phyloP scores from a whole-genome alignment of 2,113 vertebrate species.

The Caranx melampygus region DNA sequence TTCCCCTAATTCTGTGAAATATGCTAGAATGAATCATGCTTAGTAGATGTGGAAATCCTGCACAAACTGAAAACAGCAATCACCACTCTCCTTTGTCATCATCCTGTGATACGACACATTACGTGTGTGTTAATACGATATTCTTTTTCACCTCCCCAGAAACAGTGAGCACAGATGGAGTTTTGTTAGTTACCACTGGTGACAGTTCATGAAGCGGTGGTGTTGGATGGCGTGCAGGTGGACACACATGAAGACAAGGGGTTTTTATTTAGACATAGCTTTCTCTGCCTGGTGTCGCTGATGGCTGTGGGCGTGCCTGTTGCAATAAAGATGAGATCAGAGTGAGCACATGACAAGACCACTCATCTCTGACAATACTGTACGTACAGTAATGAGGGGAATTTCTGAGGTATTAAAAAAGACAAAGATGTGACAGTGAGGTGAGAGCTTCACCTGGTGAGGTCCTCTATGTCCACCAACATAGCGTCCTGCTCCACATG shows the following conservation, averaged over 20 bases:
- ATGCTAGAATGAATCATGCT: slow-evolving; percentile 15
- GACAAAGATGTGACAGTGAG: neutral
- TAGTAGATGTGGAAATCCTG: slow-evolving; percentile 36
- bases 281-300: slow-evolving; percentile 95
- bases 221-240: slow-evolving; percentile 42
- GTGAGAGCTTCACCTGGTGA: slow-evolving; percentile 90
- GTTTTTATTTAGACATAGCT: slow-evolving; percentile 88
- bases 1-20: slow-evolving; percentile 41
- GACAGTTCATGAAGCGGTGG: slow-evolving; percentile 47
- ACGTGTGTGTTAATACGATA: slow-evolving; percentile 37
- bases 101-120: slow-evolving; percentile 22
- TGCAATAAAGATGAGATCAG: slow-evolving; percentile 25
- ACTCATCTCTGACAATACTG: neutral
- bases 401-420: too few relatives aligned
- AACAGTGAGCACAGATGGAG: slow-evolving; percentile 57
- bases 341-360: neutral
- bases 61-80: slow-evolving; percentile 9
- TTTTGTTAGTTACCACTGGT: slow-evolving; percentile 49
- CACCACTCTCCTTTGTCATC: slow-evolving; percentile 13
- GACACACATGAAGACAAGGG: slow-evolving; percentile 22
- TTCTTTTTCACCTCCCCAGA: slow-evolving; percentile 32
- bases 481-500: slow-evolving; percentile 99
- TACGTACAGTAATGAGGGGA: too few relatives aligned
- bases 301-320: slow-evolving; percentile 94
- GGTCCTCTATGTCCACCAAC: slow-evolving; percentile 97